These are phyloP conservation scores for Lymantria monacha DNA, from an alignment of 2,888 invertebrate genomes.

Conservation along the genomic window DNA sequence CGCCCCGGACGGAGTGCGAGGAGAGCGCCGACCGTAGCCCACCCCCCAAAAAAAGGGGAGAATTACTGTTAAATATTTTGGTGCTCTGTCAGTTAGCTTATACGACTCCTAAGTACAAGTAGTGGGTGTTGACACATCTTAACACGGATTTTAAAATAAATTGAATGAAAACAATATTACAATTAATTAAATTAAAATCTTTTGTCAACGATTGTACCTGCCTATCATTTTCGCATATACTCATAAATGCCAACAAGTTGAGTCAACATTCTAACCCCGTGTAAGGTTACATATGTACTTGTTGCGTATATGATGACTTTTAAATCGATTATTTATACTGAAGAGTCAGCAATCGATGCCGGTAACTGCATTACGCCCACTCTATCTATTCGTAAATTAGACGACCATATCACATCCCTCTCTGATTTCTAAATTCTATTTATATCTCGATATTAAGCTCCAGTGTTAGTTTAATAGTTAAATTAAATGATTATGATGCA, in stretches of 20 bases:
- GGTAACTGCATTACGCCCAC: conserved; percentile 67
- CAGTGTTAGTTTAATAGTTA: conserved; percentile 24
- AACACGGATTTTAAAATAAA: not conserved
- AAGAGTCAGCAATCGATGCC: conserved; percentile 49
- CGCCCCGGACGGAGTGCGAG: too few relatives aligned
- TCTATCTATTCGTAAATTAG: conserved; percentile 18
- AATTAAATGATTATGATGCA: conserved; percentile 21
- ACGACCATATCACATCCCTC: conserved; percentile 49
- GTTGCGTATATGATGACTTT: conserved; percentile 49
- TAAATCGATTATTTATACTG: conserved; percentile 72
- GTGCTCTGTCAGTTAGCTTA: too few relatives aligned
- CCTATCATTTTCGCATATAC: conserved; percentile 59
- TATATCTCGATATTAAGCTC: conserved; percentile 33
- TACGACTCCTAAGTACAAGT: too few relatives aligned
- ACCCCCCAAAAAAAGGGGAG: too few relatives aligned
- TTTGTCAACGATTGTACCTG: conserved; percentile 41
- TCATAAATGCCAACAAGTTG: conserved; percentile 52
- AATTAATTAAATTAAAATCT: not conserved
- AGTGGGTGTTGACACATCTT: too few relatives aligned
- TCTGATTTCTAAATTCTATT: conserved; percentile 52
- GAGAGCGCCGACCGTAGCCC: too few relatives aligned
- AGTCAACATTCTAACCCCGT: conserved; percentile 53
- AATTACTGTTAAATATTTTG: too few relatives aligned
- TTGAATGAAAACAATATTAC: not conserved
- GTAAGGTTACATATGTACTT: conserved; percentile 51